Evolutionary conservation across 2,888 invertebrate genomes (phyloP).

Genomic region (Agonopterix subpropinquella): DNA sequence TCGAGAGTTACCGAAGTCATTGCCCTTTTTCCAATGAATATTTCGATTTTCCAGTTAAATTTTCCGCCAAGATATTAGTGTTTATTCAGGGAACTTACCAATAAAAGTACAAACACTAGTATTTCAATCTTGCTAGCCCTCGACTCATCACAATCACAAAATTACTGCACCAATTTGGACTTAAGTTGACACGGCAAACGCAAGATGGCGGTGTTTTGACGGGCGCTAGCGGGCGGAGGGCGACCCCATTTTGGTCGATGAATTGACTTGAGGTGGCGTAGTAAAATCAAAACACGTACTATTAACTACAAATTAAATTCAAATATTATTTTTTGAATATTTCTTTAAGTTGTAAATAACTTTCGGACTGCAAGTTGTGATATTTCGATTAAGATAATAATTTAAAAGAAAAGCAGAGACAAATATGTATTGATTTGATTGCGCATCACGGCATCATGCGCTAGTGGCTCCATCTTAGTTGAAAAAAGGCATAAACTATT

Average conservation of each 20-base stretch:
- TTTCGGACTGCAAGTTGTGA: too few species aligned
- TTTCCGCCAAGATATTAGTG: constrained; percentile 52
- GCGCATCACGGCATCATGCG: constrained; percentile 15
- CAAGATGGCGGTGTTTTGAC: constrained; percentile 65
- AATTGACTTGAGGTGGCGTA: constrained; percentile 11
- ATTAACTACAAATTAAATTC: constrained; percentile 3
- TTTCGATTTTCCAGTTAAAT: constrained; percentile 40
- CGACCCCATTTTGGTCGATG: constrained; percentile 28
- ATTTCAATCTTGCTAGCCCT: constrained; percentile 42
- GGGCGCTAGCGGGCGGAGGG: not conserved
- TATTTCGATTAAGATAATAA: too few species aligned
- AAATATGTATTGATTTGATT: constrained; percentile 15
- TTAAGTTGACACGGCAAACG: constrained; percentile 58
- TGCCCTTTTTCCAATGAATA: constrained; percentile 7
- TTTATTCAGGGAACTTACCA: constrained; percentile 55
- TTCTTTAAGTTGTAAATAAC: too few species aligned
- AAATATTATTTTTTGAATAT: not conserved
- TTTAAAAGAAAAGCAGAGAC: too few species aligned
- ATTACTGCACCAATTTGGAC: constrained; percentile 49
- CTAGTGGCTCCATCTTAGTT: constrained; percentile 52
- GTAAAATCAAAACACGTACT: constrained; percentile 12
- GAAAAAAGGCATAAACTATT: constrained; percentile 28
- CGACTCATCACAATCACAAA: constrained; percentile 45
- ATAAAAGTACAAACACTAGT: constrained; percentile 43
- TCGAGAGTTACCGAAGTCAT: constrained; percentile 13